These are phyloP conservation scores for Rosalia funebris DNA, from an alignment of 2,888 invertebrate genomes.

Conservation along the genomic window DNA sequence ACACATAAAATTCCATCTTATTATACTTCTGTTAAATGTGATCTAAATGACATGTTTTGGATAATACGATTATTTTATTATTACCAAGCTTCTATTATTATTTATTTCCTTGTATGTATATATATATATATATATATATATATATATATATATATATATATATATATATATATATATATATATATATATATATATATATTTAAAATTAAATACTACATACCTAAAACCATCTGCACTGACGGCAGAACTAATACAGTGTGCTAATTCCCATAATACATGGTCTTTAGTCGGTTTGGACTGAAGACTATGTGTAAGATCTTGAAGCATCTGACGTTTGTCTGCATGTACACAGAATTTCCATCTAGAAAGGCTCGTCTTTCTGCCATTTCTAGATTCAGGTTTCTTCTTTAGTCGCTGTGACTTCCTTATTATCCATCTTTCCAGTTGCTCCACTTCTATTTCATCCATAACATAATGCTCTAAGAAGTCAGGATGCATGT, in stretches of 20 bases:
- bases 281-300: conserved; percentile 71
- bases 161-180: no score
- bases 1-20: no score
- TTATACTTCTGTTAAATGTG: no score
- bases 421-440: conserved; percentile 72
- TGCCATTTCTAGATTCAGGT: conserved; percentile 56
- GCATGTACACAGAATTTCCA: conserved; percentile 72
- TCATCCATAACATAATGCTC: conserved; percentile 73
- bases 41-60: no score
- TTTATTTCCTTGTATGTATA: no score
- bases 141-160: no score
- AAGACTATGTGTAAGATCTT: conserved; percentile 71
- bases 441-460: conserved; percentile 71
- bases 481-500: conserved; percentile 72
- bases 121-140: no score
- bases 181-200: no score
- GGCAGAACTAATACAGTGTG: conserved; percentile 72
- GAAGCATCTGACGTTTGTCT: conserved; percentile 72
- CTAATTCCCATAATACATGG: conserved; percentile 74
- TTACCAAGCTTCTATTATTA: no score
- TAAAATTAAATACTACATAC: no score
- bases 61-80: no score
- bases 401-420: conserved; percentile 66
- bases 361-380: conserved; percentile 68
- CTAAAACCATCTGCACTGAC: conserved; percentile 74